A percentile compares a stretch with the other conserved stretches of the same genome.
Conservation (phyloP, 2,797 vertebrate species). For the Alosa sapidissima region DNA sequence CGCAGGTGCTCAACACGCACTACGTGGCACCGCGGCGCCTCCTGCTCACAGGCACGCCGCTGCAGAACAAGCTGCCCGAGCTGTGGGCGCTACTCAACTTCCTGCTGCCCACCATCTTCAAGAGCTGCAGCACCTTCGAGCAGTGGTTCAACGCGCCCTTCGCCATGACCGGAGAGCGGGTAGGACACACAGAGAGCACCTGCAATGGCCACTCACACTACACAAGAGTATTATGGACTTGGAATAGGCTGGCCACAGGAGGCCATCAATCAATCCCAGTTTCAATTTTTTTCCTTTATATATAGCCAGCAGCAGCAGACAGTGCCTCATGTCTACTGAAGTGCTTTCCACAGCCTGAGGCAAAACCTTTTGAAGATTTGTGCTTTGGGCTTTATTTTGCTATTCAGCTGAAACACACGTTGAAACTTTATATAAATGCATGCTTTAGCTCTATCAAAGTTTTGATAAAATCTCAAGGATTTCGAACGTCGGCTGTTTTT, state of each 20-base stretch:
- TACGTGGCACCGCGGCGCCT: constrained; percentile 94
- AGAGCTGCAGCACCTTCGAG: constrained; percentile 97
- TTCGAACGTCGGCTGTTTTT: too few species aligned
- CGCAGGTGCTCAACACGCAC: constrained; percentile 96
- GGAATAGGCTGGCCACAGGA: neutral
- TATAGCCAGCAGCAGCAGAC: neutral
- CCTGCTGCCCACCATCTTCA: constrained; percentile 96
- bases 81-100: constrained; percentile 98
- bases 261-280: neutral
- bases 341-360: neutral
- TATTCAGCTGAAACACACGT: neutral
- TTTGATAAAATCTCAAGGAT: neutral
- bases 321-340: neutral
- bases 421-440: neutral
- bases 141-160: constrained; percentile 99
- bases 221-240: neutral
- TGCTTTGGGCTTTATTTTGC: neutral
- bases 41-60: constrained; percentile 89
- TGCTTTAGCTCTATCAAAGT: neutral
- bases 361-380: neutral
- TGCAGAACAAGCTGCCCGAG: constrained; percentile 96
- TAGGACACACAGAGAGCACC: constrained; percentile 55
- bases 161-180: constrained; percentile 97
- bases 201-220: too few species aligned
- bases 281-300: neutral